phyloP scores from a whole-genome alignment of 2,888 invertebrate species.

The Drosophila rellima region DNA sequence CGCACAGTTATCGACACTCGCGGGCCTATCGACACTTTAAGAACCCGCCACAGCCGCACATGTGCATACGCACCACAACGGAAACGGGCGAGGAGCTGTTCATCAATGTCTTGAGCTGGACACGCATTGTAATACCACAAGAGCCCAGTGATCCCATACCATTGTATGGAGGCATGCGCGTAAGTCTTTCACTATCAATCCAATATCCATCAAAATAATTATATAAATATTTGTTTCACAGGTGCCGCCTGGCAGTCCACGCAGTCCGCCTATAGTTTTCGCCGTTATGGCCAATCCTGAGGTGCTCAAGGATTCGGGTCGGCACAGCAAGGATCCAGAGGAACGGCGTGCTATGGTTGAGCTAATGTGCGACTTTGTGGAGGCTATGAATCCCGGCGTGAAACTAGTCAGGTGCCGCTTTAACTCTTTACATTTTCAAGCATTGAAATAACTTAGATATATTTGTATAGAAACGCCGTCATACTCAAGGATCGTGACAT shows the following conservation, averaged over 20 bases:
- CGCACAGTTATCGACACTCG: slow-evolving; percentile 88
- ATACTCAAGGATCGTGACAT: slow-evolving; percentile 90
- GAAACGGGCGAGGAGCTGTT: slow-evolving; percentile 87
- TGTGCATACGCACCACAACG: slow-evolving; percentile 89
- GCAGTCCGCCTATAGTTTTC: slow-evolving; percentile 89
- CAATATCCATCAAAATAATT: too few relatives aligned
- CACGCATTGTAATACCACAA: slow-evolving; percentile 89
- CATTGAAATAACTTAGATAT: neutral
- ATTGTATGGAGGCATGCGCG: slow-evolving; percentile 91
- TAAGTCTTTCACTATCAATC: slow-evolving; percentile 78
- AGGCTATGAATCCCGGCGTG: slow-evolving; percentile 90
- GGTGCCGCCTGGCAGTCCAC: slow-evolving; percentile 88
- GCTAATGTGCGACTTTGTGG: slow-evolving; percentile 90
- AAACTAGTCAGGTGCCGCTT: slow-evolving; percentile 86
- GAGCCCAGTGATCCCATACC: slow-evolving; percentile 90
- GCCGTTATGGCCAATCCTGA: slow-evolving; percentile 92
- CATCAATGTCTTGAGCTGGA: slow-evolving; percentile 91
- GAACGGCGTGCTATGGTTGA: slow-evolving; percentile 90
- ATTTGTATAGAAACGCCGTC: slow-evolving; percentile 85
- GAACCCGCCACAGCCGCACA: slow-evolving; percentile 91
- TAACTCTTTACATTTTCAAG: neutral
- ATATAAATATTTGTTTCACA: slow-evolving; percentile 56
- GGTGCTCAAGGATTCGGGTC: slow-evolving; percentile 89
- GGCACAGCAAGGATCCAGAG: slow-evolving; percentile 89
- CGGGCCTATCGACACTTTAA: slow-evolving; percentile 89